phyloP scores from a whole-genome alignment of 2,797 vertebrate species.

The Acanthis flammea region DNA sequence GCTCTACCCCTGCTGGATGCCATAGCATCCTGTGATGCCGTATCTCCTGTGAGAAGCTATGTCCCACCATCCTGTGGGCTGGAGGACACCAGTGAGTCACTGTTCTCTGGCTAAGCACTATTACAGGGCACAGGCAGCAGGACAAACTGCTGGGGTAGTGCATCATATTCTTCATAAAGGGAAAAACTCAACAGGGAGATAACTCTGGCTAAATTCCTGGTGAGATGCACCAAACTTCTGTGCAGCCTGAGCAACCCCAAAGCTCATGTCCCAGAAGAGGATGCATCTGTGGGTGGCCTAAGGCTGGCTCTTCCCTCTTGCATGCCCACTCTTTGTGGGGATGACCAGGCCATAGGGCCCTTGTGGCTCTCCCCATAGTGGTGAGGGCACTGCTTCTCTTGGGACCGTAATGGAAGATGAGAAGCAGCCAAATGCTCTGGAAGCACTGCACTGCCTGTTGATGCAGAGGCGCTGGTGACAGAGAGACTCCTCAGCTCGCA shows the following conservation, averaged over 20 bases:
- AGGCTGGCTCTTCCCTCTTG: not conserved
- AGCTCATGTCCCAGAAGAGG: not conserved
- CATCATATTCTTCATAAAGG: not conserved
- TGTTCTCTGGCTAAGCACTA: not conserved
- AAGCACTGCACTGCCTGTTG: rapidly evolving
- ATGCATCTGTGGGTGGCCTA: rapidly evolving
- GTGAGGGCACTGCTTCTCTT: not conserved
- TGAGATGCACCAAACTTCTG: not conserved
- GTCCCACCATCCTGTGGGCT: not conserved
- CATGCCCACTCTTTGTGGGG: not conserved
- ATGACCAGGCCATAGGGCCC: not conserved
- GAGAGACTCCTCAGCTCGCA: not conserved
- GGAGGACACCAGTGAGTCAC: not conserved
- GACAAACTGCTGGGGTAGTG: not conserved
- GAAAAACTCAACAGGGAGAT: not conserved
- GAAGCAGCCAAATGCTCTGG: not conserved
- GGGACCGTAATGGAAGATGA: not conserved
- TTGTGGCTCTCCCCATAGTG: not conserved
- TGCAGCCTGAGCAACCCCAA: not conserved
- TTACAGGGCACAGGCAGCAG: not conserved
- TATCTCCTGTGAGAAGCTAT: not conserved
- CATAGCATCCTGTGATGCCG: not conserved
- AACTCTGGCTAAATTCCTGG: not conserved
- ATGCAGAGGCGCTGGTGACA: not conserved
- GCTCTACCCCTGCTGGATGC: not conserved